Conservation (phyloP, 1,140 invertebrate species). For the Pogonus chalceus region DNA sequence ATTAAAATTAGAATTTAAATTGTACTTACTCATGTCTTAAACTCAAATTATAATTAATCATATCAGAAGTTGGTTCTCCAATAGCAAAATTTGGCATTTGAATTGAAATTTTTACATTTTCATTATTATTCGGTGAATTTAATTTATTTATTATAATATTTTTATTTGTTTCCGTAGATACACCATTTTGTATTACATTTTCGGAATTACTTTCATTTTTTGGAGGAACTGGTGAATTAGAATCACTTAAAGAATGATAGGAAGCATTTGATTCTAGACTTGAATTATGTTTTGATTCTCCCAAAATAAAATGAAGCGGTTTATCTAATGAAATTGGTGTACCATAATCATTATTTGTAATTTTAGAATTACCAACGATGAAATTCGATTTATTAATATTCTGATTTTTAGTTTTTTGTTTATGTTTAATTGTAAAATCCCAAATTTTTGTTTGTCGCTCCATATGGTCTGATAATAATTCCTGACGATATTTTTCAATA, state of each 20-base stretch:
- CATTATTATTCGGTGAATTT: not conserved
- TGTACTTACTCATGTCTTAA: conserved; percentile 9
- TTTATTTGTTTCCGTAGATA: not conserved
- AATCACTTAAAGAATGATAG: not conserved
- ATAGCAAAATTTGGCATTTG: conserved; percentile 1
- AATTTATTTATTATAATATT: not conserved
- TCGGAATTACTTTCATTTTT: not conserved
- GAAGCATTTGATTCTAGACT: not conserved
- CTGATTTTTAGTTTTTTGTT: conserved; percentile 16
- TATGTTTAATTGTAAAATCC: not conserved
- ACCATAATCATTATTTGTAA: not conserved
- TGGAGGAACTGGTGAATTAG: not conserved
- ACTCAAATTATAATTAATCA: conserved; percentile 17
- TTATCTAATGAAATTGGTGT: not conserved
- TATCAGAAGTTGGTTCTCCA: conserved; percentile 8
- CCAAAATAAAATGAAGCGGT: not conserved
- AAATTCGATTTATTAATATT: not conserved
- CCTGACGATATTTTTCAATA: conserved; percentile 23
- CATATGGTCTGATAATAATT: not conserved
- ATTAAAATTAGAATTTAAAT: not conserved
- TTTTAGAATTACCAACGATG: not conserved
- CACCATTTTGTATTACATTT: not conserved
- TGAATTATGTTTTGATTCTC: not conserved
- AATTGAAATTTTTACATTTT: not conserved
- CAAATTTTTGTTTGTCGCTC: not conserved